These are phyloP conservation scores for Philaenus spumarius DNA, from an alignment of 1,140 invertebrate species.

Conservation along the genomic window DNA sequence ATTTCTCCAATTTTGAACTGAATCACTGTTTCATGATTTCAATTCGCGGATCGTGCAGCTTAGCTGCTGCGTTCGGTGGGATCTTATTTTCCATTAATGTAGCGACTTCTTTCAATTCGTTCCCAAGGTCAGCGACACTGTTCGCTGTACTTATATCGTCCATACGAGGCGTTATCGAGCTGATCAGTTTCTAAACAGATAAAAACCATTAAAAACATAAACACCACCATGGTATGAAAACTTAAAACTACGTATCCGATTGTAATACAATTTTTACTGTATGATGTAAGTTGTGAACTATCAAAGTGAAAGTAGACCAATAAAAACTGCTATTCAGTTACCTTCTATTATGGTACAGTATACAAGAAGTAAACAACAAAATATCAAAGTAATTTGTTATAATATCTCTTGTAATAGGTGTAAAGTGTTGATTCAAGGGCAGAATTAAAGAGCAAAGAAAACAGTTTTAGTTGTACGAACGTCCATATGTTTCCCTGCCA, in stretches of 20 bases:
- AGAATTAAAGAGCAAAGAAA: no score
- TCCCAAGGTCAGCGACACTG: slow-evolving; percentile 7
- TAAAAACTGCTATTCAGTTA: background rate
- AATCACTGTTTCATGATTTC: no score
- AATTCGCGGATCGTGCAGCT: no score
- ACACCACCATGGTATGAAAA: background rate
- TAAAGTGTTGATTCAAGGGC: no score
- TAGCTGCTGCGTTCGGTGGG: slow-evolving; percentile 1
- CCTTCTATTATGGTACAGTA: background rate
- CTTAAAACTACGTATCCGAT: background rate
- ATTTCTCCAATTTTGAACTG: no score
- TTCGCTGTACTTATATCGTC: slow-evolving; percentile 12
- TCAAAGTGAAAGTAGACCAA: background rate
- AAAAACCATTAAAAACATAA: background rate
- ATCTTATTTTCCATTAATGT: slow-evolving; percentile 24
- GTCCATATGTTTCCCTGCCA: no score
- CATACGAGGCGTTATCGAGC: slow-evolving; percentile 23
- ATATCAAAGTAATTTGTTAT: no score
- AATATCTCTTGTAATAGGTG: no score
- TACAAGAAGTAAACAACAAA: background rate
- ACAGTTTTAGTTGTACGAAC: no score
- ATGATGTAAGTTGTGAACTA: background rate
- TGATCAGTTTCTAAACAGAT: slow-evolving; percentile 25
- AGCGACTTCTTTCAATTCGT: slow-evolving; percentile 26
- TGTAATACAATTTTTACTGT: background rate